Evolutionary conservation across 2,113 vertebrate species (phyloP).

Genomic region (Nicator chloris): DNA sequence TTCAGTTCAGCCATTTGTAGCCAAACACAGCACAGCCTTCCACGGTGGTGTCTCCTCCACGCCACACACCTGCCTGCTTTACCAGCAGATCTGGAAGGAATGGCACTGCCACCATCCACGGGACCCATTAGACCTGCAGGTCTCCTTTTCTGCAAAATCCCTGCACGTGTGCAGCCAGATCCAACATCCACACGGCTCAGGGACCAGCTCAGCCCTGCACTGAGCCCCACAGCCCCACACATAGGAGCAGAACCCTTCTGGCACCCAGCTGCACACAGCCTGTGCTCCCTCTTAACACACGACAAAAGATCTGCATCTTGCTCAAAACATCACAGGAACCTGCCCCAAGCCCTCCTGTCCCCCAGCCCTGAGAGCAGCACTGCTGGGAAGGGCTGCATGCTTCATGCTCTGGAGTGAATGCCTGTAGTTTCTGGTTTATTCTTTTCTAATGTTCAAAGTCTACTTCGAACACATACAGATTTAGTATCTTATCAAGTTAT

Average conservation of each 20-base stretch:
- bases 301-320: background rate
- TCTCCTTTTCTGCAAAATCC: background rate
- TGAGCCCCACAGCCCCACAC: background rate
- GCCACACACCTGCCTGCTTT: background rate
- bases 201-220: background rate
- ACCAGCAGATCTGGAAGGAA: background rate
- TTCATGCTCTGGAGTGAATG: background rate
- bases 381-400: background rate
- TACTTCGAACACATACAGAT: background rate
- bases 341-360: background rate
- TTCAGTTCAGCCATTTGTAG: background rate
- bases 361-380: background rate
- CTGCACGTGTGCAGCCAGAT: background rate
- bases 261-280: background rate
- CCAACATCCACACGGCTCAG: background rate
- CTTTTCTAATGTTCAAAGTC: background rate
- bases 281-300: background rate
- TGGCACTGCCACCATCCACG: rapidly evolving
- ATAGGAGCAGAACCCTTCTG: background rate
- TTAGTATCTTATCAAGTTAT: background rate
- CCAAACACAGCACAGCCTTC: background rate
- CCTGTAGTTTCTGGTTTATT: background rate
- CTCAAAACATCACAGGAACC: background rate
- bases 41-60: rapidly evolving
- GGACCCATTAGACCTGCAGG: rapidly evolving